Evolutionary conservation across 92 coral and sea anemone genomes (phyloP).

Genomic region (Porites lobata): DNA sequence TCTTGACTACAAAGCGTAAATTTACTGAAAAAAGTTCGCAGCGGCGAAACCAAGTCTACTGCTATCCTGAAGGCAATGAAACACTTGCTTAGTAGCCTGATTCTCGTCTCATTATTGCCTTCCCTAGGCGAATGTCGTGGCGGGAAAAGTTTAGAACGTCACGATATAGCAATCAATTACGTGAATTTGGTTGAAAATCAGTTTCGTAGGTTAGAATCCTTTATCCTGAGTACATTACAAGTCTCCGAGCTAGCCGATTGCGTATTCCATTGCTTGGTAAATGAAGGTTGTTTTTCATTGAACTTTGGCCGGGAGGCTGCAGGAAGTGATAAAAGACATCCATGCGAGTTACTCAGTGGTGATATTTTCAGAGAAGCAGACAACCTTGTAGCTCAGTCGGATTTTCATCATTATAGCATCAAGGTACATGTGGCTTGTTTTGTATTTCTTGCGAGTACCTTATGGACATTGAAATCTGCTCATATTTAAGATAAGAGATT

Average conservation of each 20-base stretch:
- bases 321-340: background rate
- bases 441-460: no score
- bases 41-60: no score
- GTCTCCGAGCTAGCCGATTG: background rate
- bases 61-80: no score
- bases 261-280: background rate
- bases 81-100: no score
- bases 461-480: no score
- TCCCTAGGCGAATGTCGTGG: background rate
- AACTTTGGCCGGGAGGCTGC: background rate
- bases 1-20: no score
- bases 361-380: background rate
- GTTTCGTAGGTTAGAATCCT: background rate
- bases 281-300: background rate
- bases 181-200: background rate
- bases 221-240: background rate
- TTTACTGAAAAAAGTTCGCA: no score
- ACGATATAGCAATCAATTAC: background rate
- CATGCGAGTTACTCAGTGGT: constrained; percentile 3
- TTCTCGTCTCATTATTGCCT: no score
- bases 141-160: background rate
- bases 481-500: no score
- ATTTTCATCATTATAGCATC: constrained; percentile 4
- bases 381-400: background rate
- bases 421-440: background rate